A percentile compares a stretch with the other conserved stretches of the same genome.
Conservation (phyloP, 2,797 vertebrate genomes). For the Bradypodion pumilum region DNA sequence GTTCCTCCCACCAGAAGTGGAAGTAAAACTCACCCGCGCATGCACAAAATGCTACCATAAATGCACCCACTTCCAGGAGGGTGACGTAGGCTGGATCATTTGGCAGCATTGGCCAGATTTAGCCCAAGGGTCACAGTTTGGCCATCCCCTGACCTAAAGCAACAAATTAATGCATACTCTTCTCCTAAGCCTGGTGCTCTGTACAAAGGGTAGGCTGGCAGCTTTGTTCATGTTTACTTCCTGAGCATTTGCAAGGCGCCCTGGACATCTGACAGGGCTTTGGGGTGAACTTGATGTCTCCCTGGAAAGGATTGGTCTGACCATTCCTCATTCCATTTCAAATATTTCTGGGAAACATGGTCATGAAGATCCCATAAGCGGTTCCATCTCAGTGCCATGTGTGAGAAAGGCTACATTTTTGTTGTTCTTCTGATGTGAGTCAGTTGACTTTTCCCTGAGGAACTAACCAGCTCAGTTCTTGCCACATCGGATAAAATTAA, state of each 20-base stretch:
- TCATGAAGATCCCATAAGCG: neutral
- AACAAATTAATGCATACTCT: rapidly evolving
- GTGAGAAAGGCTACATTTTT: neutral
- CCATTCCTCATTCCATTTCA: neutral
- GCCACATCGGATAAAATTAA: neutral
- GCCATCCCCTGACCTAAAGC: no score
- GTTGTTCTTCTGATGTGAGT: neutral
- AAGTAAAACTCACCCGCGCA: no score
- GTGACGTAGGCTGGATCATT: no score
- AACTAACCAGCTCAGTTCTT: no score
- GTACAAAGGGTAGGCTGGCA: neutral
- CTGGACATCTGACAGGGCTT: neutral
- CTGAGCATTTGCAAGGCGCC: neutral
- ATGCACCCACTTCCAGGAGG: no score
- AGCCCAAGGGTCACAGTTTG: no score
- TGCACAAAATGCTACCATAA: no score
- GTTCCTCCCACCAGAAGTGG: no score
- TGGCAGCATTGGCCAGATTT: no score
- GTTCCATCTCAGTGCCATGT: neutral
- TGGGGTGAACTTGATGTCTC: neutral
- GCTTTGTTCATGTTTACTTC: neutral
- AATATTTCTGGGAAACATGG: neutral
- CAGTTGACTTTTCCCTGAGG: neutral
- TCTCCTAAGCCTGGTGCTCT: neutral
- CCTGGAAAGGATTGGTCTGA: neutral